Conservation (phyloP, 2,888 invertebrate species). For the Agrilus mali region DNA sequence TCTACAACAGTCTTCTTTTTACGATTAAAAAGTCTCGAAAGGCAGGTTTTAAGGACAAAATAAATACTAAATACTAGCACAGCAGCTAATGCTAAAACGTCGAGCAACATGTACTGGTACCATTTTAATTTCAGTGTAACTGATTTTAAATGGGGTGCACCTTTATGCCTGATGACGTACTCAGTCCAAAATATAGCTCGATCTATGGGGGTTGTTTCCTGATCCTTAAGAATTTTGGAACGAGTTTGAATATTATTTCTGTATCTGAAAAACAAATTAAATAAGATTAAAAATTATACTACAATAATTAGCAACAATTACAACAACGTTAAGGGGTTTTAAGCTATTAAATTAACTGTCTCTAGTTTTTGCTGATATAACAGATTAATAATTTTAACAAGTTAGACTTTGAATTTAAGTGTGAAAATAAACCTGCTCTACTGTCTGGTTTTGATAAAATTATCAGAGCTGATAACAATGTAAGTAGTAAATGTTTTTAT, state of each 20-base stretch:
- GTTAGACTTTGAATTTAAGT: too few species aligned
- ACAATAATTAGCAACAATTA: too few species aligned
- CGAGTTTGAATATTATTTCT: conserved; percentile 8
- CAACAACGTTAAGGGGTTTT: too few species aligned
- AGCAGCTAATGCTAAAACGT: conserved; percentile 9
- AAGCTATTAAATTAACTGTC: too few species aligned
- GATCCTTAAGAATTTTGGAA: conserved; percentile 15
- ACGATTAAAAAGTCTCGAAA: conserved; percentile 1
- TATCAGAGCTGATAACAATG: too few species aligned
- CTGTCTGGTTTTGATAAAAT: too few species aligned
- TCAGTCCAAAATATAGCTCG: conserved; percentile 19
- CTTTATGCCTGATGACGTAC: conserved; percentile 16
- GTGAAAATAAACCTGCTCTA: too few species aligned
- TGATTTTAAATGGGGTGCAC: conserved; percentile 14
- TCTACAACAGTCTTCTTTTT: background rate
- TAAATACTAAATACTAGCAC: background rate
- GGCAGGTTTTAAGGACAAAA: background rate
- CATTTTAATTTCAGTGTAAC: conserved; percentile 12
- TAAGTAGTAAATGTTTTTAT: too few species aligned
- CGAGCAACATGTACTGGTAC: conserved; percentile 16
- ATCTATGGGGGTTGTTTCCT: conserved; percentile 16
- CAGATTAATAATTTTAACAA: too few species aligned
- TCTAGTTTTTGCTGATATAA: too few species aligned
- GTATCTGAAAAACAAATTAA: conserved; percentile 8
- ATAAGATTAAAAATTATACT: background rate